Base-by-base conservation (phyloP, 2,113 vertebrate species). In the Pao palembangensis region DNA sequence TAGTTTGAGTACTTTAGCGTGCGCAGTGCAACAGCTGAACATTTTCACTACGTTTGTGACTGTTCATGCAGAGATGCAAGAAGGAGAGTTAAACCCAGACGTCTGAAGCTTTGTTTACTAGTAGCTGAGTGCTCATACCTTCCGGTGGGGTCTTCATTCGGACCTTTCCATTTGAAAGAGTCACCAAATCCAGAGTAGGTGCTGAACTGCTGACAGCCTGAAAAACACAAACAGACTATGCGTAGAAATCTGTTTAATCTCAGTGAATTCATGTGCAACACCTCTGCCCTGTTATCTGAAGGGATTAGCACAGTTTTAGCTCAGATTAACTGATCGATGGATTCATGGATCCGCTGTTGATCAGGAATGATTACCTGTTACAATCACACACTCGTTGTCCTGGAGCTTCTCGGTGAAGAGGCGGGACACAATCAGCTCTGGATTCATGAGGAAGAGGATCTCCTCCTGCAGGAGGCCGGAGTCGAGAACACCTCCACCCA, bases 391-490 rank as follows among this genome's bases (percentile, higher is more conserved):
- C 69, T 92, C 91, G 0, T 62, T 58, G 42, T 88, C 66, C 0
- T 0, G 56, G 2, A 92, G 87, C 58, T 59, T 85, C 77, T 91
- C 90, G 0, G 91, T 91, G 68, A 91, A 92, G 55, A 92, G 91
- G 0, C 90, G 80, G 1, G 90, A 69, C 18, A 90, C 81, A 1
- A 92, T 91, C 16, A 92, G 86, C 70, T 92, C 91, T 1, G 91
- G 88, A 61, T 85, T 79, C 7, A 89, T 80, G 5, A 92, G 55
- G 55, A 92, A 92, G 53, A 88, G 75, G 56, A 92, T 91, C 76
- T 92, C 91, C 16, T 92, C 90, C 71, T 92, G 90, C 21, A 91
- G 76, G 58, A 91, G 75, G 20, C 91, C 91, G 0, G 67, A 63
- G 12, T 79, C 56, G 25, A 91, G 75, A 14, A 92, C 88, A 0